Conservation (phyloP, 2,797 vertebrate genomes). For the Microchirus variegatus region DNA sequence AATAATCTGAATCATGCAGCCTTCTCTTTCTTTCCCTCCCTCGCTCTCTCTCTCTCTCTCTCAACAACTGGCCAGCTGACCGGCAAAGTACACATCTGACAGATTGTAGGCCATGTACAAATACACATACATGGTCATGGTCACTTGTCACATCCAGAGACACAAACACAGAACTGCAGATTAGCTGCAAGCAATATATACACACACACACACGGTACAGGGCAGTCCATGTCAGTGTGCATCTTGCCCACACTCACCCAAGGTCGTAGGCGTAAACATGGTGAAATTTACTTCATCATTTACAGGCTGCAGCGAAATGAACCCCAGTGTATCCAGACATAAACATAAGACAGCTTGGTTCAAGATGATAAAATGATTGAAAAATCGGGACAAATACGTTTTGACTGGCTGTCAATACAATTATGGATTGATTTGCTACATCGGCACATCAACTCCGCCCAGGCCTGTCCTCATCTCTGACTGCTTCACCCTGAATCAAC, state of each 20-base stretch:
- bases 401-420: neutral
- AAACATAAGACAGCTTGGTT: constrained; percentile 5
- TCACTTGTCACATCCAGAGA: constrained; percentile 5
- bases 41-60: constrained; percentile 1
- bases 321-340: neutral
- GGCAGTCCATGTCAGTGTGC: constrained; percentile 9
- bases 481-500: constrained; percentile 19
- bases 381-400: constrained; percentile 7
- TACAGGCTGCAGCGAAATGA: constrained; percentile 1
- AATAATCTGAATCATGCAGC: constrained; percentile 60
- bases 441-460: constrained; percentile 1
- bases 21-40: constrained; percentile 15
- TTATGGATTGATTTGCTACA: constrained; percentile 30
- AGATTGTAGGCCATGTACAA: constrained; percentile 40
- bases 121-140: constrained; percentile 6
- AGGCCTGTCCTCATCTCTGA: neutral
- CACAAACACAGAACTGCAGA: constrained; percentile 15
- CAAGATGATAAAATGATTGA: constrained; percentile 1
- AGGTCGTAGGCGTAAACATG: constrained; percentile 34
- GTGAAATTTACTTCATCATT: constrained; percentile 5
- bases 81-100: constrained; percentile 56
- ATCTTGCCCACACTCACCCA: constrained; percentile 23
- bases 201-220: constrained; percentile 35
- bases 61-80: constrained; percentile 62
- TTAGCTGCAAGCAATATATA: constrained; percentile 8